Evolutionary conservation across 2,797 vertebrate species (phyloP).

Genomic region (Sternotherus odoratus): DNA sequence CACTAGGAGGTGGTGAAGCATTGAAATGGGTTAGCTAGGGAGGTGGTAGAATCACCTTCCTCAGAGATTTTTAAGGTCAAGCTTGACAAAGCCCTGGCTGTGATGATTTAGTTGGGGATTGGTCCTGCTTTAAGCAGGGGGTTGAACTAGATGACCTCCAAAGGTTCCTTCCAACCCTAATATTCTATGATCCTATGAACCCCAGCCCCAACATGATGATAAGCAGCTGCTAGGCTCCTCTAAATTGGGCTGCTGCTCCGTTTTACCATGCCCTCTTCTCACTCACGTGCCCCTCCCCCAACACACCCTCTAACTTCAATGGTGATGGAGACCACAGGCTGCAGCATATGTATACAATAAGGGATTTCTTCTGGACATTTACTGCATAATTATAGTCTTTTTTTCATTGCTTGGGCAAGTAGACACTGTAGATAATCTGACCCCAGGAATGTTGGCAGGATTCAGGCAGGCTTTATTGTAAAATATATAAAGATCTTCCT

Average conservation of each 20-base stretch:
- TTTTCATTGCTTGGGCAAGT: not conserved
- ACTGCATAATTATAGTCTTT: not conserved
- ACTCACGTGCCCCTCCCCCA: not conserved
- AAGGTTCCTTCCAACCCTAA: too few relatives aligned
- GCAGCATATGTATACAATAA: not conserved
- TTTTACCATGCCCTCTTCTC: not conserved
- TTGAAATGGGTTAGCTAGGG: too few relatives aligned
- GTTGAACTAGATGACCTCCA: too few relatives aligned
- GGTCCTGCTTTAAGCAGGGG: too few relatives aligned
- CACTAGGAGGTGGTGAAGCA: too few relatives aligned
- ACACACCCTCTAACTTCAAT: not conserved
- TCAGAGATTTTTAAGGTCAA: too few relatives aligned
- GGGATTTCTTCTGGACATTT: not conserved
- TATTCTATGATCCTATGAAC: too few relatives aligned
- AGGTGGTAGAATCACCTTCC: too few relatives aligned
- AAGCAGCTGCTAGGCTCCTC: not conserved
- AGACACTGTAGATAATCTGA: not conserved
- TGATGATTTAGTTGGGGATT: too few relatives aligned
- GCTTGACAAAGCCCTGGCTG: too few relatives aligned
- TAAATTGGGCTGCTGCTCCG: not conserved
- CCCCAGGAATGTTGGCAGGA: not conserved
- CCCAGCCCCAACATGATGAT: not conserved
- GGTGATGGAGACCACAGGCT: accelerated
- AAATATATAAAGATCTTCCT: not conserved
- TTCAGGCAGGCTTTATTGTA: not conserved